phyloP scores from a whole-genome alignment of 2,113 vertebrate species.

The Trichechus manatus region DNA sequence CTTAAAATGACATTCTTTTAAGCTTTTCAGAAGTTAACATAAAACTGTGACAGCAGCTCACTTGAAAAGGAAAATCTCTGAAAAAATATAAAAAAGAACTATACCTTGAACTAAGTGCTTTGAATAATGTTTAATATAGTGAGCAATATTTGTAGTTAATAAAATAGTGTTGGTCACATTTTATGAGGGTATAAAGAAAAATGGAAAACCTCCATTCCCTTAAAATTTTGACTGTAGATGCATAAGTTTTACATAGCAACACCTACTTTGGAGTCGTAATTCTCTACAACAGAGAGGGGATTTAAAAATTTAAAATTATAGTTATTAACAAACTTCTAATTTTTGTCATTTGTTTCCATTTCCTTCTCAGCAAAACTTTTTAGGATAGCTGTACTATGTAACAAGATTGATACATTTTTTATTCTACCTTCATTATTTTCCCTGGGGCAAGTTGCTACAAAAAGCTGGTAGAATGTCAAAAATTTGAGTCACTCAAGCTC shows the following conservation, averaged over 20 bases:
- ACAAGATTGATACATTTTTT: background rate
- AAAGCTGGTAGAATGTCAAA: background rate
- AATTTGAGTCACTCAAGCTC: background rate
- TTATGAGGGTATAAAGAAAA: background rate
- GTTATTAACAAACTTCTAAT: background rate
- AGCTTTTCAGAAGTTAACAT: slow-evolving; percentile 6
- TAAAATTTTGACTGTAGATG: background rate
- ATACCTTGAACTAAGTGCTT: background rate
- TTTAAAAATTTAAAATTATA: slow-evolving; percentile 9
- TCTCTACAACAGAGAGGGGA: background rate
- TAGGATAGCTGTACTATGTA: background rate
- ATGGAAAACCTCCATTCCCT: background rate
- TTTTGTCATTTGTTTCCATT: slow-evolving; percentile 24
- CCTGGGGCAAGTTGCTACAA: background rate
- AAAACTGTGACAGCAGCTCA: background rate
- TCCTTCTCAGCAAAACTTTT: slow-evolving; percentile 27
- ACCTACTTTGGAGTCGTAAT: background rate
- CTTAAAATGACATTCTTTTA: background rate
- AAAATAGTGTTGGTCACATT: background rate
- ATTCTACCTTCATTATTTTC: background rate
- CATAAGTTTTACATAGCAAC: background rate
- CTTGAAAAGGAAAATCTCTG: background rate
- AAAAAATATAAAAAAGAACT: background rate
- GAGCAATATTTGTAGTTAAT: background rate
- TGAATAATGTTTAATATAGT: background rate